Evolutionary conservation across 2,797 vertebrate species (phyloP).

Genomic region (Choloepus didactylus): DNA sequence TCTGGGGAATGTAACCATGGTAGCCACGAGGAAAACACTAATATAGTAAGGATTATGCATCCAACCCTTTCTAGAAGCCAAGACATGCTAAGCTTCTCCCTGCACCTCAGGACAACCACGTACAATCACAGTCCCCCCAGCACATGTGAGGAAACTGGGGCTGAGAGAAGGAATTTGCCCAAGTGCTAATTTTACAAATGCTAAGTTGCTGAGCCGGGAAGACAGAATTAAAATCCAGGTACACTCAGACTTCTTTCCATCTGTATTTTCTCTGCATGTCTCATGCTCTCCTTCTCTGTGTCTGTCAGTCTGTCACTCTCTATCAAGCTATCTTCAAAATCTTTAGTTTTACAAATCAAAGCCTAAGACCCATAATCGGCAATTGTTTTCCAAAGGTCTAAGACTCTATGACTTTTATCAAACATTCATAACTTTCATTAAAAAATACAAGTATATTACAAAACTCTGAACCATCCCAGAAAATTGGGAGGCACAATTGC

Average conservation of each 20-base stretch:
- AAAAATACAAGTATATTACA: not conserved
- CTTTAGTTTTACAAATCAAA: slow-evolving; percentile 9
- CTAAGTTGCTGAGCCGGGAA: slow-evolving; percentile 39
- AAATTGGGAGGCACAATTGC: not conserved
- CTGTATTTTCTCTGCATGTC: not conserved
- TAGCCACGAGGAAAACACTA: not conserved
- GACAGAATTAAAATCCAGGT: not conserved
- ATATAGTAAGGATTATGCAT: not conserved
- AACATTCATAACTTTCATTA: not conserved
- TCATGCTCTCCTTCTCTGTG: not conserved
- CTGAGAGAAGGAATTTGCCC: slow-evolving; percentile 31
- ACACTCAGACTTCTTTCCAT: not conserved
- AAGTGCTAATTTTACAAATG: slow-evolving; percentile 18
- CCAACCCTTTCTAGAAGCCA: not conserved
- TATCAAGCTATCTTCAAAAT: slow-evolving; percentile 11
- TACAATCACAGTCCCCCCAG: not conserved
- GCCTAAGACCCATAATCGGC: not conserved
- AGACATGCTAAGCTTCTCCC: not conserved
- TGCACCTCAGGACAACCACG: not conserved
- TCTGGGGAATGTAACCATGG: not conserved
- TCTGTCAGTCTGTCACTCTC: not conserved
- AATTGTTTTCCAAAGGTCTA: not conserved
- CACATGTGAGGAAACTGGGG: not conserved
- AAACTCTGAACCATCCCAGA: not conserved
- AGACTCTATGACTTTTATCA: not conserved